Conservation (phyloP, 1,140 invertebrate species). For the Orius insidiosus region DNA sequence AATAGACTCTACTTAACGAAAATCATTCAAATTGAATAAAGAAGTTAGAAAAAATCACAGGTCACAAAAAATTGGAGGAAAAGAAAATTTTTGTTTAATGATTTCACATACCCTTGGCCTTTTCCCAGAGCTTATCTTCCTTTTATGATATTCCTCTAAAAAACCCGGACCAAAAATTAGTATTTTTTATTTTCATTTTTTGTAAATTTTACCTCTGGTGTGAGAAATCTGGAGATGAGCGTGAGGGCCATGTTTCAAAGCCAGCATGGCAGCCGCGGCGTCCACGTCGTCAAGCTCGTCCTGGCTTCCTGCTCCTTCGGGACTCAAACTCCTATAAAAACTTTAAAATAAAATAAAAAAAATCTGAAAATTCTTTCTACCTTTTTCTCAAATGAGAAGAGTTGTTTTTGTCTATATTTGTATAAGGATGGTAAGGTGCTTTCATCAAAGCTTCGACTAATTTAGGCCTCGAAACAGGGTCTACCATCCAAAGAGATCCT, state of each 20-base stretch:
- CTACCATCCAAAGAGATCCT: slow-evolving; percentile 88
- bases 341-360: not conserved
- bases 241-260: slow-evolving; percentile 52
- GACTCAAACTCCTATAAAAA: slow-evolving; percentile 1
- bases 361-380: too few species aligned
- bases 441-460: slow-evolving; percentile 66
- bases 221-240: slow-evolving; percentile 26
- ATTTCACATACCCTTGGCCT: too few species aligned
- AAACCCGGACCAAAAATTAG: not conserved
- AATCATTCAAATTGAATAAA: too few species aligned
- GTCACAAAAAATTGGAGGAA: too few species aligned
- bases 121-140: slow-evolving; percentile 2
- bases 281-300: slow-evolving; percentile 41
- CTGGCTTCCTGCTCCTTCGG: not conserved
- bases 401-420: slow-evolving; percentile 28
- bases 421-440: slow-evolving; percentile 62
- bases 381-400: slow-evolving; percentile 4
- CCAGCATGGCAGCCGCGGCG: slow-evolving; percentile 65
- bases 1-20: too few species aligned
- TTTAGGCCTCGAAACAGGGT: slow-evolving; percentile 71
- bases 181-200: slow-evolving; percentile 8
- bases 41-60: too few species aligned
- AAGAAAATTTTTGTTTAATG: too few species aligned
- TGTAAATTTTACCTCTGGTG: slow-evolving; percentile 27
- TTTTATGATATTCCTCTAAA: slow-evolving; percentile 18